A percentile compares a stretch with the other conserved stretches of the same genome.
Conservation (phyloP, 2,888 invertebrate genomes). For the Argyresthia albistria region DNA sequence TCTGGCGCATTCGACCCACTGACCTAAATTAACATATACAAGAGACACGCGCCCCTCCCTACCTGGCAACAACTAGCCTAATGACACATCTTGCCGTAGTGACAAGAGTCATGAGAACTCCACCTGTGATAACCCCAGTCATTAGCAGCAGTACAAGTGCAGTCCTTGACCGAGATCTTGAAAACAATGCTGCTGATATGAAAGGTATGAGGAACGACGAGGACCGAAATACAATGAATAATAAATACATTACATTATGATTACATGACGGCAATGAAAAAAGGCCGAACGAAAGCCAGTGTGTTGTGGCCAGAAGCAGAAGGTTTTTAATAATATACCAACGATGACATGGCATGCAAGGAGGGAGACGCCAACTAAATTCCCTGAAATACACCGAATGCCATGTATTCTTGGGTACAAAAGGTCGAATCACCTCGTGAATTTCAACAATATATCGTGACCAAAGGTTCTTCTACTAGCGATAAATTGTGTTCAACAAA, state of each 20-base stretch:
- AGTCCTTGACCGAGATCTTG: background rate
- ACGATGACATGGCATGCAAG: no score
- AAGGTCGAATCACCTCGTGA: slow-evolving; percentile 1
- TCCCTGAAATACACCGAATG: slow-evolving; percentile 18
- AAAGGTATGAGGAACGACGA: background rate
- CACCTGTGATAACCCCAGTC: background rate
- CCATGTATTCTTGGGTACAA: slow-evolving; percentile 12
- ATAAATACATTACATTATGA: no score
- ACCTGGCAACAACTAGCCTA: background rate
- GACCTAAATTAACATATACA: slow-evolving; percentile 8
- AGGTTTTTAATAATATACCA: no score
- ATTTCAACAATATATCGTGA: background rate
- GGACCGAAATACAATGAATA: no score
- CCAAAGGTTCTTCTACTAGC: no score
- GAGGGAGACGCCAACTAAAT: slow-evolving; percentile 6
- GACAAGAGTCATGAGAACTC: background rate
- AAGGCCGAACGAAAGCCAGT: no score
- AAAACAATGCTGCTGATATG: background rate
- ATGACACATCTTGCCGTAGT: background rate
- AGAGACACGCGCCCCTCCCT: background rate
- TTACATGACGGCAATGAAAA: background rate
- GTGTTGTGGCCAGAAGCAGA: no score
- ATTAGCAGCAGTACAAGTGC: background rate
- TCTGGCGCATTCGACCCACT: slow-evolving; percentile 7
- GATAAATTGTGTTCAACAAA: background rate